phyloP scores from a whole-genome alignment of 1,140 invertebrate species.

The Gryllus bimaculatus region DNA sequence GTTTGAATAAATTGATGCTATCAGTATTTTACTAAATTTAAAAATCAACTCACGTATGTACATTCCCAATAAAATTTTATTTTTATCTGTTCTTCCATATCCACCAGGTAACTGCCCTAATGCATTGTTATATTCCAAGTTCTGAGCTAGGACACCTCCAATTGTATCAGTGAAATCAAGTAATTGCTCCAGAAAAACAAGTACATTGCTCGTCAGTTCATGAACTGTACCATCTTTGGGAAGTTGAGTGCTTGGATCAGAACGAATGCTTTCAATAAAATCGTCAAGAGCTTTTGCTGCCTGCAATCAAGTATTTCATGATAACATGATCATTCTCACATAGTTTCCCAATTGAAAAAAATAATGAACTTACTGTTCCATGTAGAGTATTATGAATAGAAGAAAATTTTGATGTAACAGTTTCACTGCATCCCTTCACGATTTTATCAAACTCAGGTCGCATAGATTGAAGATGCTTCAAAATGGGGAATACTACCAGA shows the following conservation, averaged over 20 bases:
- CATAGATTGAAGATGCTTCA: conserved; percentile 68
- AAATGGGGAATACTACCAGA: conserved; percentile 73
- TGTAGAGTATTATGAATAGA: conserved; percentile 65
- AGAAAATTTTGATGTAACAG: conserved; percentile 59
- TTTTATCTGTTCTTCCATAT: conserved; percentile 31
- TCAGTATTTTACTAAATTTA: not conserved
- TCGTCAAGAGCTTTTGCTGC: conserved; percentile 84
- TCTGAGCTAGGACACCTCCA: conserved; percentile 39
- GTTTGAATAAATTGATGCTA: not conserved
- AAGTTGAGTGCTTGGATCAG: conserved; percentile 69
- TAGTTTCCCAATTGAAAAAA: no score
- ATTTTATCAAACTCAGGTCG: conserved; percentile 78
- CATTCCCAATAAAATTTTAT: conserved; percentile 14
- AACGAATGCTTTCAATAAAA: conserved; percentile 81
- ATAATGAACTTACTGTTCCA: conserved; percentile 46
- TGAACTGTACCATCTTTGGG: conserved; percentile 95
- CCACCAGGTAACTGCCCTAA: conserved; percentile 18
- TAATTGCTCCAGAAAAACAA: conserved; percentile 78
- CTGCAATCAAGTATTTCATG: conserved; percentile 35
- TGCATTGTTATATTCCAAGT: conserved; percentile 24
- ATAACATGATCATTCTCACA: no score
- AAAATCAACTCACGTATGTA: conserved; percentile 18
- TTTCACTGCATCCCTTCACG: conserved; percentile 60
- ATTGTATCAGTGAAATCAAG: conserved; percentile 68
- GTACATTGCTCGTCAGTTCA: conserved; percentile 86